phyloP scores from a whole-genome alignment of 1,140 invertebrate genomes.

The Drosophila nannoptera region DNA sequence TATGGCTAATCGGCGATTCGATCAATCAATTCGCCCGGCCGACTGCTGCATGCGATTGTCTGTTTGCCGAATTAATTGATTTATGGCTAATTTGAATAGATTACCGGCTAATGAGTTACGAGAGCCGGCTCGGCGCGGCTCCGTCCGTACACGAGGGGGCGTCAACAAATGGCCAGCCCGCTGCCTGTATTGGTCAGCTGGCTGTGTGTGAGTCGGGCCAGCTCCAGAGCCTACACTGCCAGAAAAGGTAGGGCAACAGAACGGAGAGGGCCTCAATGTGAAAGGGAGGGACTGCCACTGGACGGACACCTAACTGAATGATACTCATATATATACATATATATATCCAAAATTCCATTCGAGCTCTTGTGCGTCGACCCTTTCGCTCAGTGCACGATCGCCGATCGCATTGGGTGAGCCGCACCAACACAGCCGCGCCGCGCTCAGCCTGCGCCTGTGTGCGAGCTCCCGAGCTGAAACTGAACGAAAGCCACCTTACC shows the following conservation, averaged over 20 bases:
- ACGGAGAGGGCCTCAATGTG: too few species aligned
- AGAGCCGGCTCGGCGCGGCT: conserved; percentile 43
- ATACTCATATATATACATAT: too few species aligned
- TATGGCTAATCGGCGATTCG: conserved; percentile 42
- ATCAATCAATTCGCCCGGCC: conserved; percentile 35
- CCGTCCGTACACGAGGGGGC: conserved; percentile 45
- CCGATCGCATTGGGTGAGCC: conserved; percentile 55
- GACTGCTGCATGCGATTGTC: conserved; percentile 29
- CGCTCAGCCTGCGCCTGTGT: conserved; percentile 17
- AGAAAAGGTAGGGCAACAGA: not conserved
- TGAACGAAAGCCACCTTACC: conserved; percentile 76
- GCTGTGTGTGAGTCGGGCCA: conserved; percentile 28
- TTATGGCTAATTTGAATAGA: conserved; percentile 73
- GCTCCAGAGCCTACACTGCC: conserved; percentile 44
- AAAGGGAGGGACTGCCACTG: too few species aligned
- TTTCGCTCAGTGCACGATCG: conserved; percentile 46
- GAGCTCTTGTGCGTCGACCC: too few species aligned
- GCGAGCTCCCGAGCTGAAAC: conserved; percentile 49
- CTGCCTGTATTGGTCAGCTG: conserved; percentile 62
- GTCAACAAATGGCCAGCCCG: conserved; percentile 48
- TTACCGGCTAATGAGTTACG: conserved; percentile 60
- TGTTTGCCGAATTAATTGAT: conserved; percentile 60
- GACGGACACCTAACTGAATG: too few species aligned
- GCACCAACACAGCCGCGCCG: conserved; percentile 14
- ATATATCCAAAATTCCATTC: too few species aligned